These are phyloP conservation scores for Mystacides longicornis DNA, from an alignment of 2,888 invertebrate genomes.

Conservation along the genomic window DNA sequence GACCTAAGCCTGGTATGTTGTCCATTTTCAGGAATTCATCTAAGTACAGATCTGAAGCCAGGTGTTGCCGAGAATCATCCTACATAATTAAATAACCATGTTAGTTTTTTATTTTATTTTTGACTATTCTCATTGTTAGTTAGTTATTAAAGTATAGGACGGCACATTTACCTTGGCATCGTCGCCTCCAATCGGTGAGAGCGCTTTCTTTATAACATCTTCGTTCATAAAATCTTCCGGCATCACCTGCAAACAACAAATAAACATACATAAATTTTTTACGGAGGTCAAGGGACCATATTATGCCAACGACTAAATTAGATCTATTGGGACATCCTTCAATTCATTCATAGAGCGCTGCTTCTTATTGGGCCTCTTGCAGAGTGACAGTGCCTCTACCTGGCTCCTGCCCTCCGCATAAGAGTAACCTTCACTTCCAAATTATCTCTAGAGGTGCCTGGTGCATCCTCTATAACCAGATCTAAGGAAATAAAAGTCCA, in stretches of 20 bases:
- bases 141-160: not conserved
- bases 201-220: slow-evolving; percentile 27
- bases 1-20: slow-evolving; percentile 57
- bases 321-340: too few relatives aligned
- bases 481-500: too few relatives aligned
- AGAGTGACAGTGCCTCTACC: too few relatives aligned
- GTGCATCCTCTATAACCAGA: too few relatives aligned
- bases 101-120: not conserved
- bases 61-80: slow-evolving; percentile 25
- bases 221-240: slow-evolving; percentile 8
- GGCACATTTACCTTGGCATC: not conserved
- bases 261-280: too few relatives aligned
- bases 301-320: too few relatives aligned
- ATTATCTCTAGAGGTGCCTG: too few relatives aligned
- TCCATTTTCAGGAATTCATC: slow-evolving; percentile 82
- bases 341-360: too few relatives aligned
- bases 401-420: too few relatives aligned
- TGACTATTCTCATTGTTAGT: not conserved
- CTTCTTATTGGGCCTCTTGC: too few relatives aligned
- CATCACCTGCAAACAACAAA: not conserved
- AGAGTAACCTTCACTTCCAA: too few relatives aligned
- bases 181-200: not conserved
- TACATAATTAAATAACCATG: not conserved
- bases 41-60: slow-evolving; percentile 60
- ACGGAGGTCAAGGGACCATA: too few relatives aligned